Evolutionary conservation across 2,113 vertebrate species (phyloP), one percentile per base, ranked within the genome.

Genomic region (Spea bombifrons): DNA sequence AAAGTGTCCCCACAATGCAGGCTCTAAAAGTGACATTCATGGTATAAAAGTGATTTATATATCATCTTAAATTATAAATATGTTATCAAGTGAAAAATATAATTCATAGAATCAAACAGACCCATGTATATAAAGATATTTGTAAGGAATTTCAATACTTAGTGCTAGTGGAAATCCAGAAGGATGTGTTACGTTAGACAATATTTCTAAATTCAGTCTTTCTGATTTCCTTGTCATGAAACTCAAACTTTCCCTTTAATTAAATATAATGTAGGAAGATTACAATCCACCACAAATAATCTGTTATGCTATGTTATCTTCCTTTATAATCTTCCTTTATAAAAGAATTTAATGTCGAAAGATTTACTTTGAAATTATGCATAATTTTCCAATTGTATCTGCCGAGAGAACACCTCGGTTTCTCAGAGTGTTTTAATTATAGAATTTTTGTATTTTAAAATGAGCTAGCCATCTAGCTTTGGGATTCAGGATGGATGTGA

Each of bases 201-300:
- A 52, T 52, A 52, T 52, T 52, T 52, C 6, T 52, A 52, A 52
- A 52, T 7, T 52, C 50, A 52, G 6, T 10, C 50, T 52, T 52
- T 52, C 50, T 52, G 50, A 7, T 52, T 52, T 52, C 9, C 67
- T 66, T 48, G 8, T 65, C 48, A 66, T 75, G 81, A 80, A 82
- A 84, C 79, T 78, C 81, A 78, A 84, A 83, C 30, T 78, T 82
- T 78, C 81, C 83, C 78, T 30, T 75, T 86, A 89, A 84, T 86
- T 86, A 91, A 89, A 89, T 88, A 81, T 83, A 86, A 86, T 85
- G 86, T 87, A 86, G 83, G 80, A 83, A 88, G 83, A 85, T 91
- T 85, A 69, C 65, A 75, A 76, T 84, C 73, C 77, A 73, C 82
- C 83, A 78, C 83, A 83, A 81, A 83, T 57, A 73, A 66, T 66